Base-by-base conservation (phyloP, 2,113 vertebrate genomes). In the Cranoglanis bouderius region DNA sequence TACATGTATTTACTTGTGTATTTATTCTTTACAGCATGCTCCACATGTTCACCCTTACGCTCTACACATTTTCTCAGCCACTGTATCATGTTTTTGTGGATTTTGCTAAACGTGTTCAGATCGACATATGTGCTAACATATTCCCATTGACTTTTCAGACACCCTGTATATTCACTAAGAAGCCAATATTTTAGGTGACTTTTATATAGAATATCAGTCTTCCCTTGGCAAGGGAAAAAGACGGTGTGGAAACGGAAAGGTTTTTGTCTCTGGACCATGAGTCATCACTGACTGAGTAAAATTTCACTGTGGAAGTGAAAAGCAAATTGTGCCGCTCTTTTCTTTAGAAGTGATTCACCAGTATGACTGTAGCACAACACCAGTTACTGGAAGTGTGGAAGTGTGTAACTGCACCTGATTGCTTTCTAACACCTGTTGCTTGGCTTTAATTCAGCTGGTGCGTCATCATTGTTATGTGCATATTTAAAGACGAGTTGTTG, bases 201-300 rank as follows among this genome's bases (percentile, higher is more conserved):
- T 77, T 77, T 32, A 9, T 32, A 53, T 1, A 32, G 6, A 49
- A 14, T 4, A 46, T 35, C 78, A 24, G 29, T 77, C 46, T 84
- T 84, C 21, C 53, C 90, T 65, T 80, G 19, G 67, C 82, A 94
- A 92, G 91, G 94, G 94, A 95, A 94, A 90, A 85, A 88, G 82
- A 90, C 59, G 32, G 81, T 89, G 88, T 93, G 85, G 92, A 94
- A 88, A 88, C 90, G 55, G 63, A 84, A 67, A 88, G 63, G 85
- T 92, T 86, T 87, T 88, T 85, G 91, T 92, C 90, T 84, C 51
- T 86, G 85, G 78, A 19, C 82, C 57, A 29, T 87, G 57, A 95
- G 91, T 95, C 95, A 95, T 88, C 32, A 21, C 55, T 70, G 53
- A 89, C 13, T 90, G 84, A 92, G 89, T 90, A 70, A 89, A 89